Evolutionary conservation across 2,113 vertebrate genomes (phyloP).

Genomic region (Ochotona princeps): DNA sequence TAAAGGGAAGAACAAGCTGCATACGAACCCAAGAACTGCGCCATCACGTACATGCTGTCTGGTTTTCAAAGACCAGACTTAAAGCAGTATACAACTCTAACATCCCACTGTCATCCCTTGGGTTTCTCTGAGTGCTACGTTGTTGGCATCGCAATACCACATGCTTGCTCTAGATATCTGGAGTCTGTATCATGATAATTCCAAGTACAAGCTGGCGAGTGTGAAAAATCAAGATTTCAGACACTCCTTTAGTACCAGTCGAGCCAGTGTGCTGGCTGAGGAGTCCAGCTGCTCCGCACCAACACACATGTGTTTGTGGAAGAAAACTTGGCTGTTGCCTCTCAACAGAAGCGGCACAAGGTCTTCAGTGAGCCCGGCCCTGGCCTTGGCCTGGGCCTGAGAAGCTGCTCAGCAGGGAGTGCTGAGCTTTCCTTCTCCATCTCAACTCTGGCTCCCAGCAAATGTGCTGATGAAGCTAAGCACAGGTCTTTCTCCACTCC

Average conservation of each 20-base stretch:
- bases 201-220: neutral
- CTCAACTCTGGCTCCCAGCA: neutral
- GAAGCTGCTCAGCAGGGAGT: rapidly evolving
- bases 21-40: neutral
- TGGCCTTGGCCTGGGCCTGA: neutral
- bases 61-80: neutral
- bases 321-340: conserved; percentile 19
- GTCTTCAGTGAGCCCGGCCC: neutral
- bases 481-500: neutral
- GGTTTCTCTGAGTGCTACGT: neutral
- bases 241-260: conserved; percentile 11
- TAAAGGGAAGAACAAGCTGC: neutral
- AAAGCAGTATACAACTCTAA: neutral
- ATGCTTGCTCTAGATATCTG: neutral
- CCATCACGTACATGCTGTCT: neutral
- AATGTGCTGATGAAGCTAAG: neutral
- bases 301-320: neutral
- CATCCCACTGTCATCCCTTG: rapidly evolving
- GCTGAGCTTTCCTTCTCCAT: neutral
- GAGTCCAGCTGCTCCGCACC: neutral
- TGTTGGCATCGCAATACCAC: too few species aligned
- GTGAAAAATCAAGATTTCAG: neutral
- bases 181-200: neutral
- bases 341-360: neutral
- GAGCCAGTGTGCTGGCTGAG: neutral